Conservation (phyloP, 2,888 invertebrate genomes). For the Lithophane socia region DNA sequence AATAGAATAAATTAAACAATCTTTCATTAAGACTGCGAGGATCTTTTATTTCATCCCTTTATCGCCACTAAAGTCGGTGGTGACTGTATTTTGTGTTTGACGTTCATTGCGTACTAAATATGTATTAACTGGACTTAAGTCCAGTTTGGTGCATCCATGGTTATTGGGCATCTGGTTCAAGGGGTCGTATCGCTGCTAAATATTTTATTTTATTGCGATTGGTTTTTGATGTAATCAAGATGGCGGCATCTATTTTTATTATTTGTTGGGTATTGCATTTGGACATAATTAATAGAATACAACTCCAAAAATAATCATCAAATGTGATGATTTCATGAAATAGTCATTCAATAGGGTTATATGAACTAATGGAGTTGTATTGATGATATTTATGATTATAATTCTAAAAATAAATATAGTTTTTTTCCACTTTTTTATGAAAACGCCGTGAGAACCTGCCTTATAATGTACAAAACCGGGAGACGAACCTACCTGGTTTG, state of each 20-base stretch:
- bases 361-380: no score
- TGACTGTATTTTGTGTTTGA: constrained; percentile 28
- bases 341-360: no score
- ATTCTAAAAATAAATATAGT: no score
- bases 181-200: background rate
- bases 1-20: constrained; percentile 43
- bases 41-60: constrained; percentile 31
- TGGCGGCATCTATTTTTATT: background rate
- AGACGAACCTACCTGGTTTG: background rate
- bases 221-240: background rate
- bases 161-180: constrained; percentile 10
- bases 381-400: no score
- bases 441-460: background rate
- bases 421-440: background rate
- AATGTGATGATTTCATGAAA: no score
- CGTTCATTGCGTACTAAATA: constrained; percentile 42
- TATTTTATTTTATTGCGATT: background rate
- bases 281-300: background rate
- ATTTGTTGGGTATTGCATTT: background rate
- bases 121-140: constrained; percentile 11
- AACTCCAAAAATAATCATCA: no score
- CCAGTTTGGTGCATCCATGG: constrained; percentile 10
- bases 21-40: constrained; percentile 21
- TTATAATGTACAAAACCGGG: background rate
- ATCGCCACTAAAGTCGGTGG: background rate